These are phyloP conservation scores for Exaiptasia diaphana DNA, from an alignment of 64 coral and sea anemone species.

Conservation along the genomic window DNA sequence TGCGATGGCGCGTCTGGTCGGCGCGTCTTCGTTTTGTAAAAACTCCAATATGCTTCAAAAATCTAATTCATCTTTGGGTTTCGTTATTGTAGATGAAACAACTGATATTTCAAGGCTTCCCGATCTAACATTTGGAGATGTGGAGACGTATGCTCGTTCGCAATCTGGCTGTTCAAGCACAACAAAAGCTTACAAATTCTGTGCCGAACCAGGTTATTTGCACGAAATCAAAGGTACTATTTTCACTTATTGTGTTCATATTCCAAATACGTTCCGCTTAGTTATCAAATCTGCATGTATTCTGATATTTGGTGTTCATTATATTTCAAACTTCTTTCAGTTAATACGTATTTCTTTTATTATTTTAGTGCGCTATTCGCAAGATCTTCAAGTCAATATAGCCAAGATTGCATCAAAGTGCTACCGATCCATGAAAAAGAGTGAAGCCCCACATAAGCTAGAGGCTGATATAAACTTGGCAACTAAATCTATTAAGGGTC, in stretches of 20 bases:
- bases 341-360: background rate
- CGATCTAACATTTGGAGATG: constrained; percentile 22
- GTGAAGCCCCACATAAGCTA: background rate
- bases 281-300: no score
- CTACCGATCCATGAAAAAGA: constrained; percentile 6
- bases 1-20: no score
- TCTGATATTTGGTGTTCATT: background rate
- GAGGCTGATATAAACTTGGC: background rate
- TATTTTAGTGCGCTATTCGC: background rate
- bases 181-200: constrained; percentile 24
- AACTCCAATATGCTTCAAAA: background rate
- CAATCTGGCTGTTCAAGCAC: constrained; percentile 20
- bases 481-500: background rate
- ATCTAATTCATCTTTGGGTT: background rate
- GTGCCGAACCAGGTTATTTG: constrained; percentile 35
- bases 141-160: background rate
- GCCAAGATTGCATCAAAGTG: background rate
- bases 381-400: no score
- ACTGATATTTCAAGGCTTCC: constrained; percentile 7
- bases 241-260: no score
- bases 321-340: background rate
- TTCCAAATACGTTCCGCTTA: no score
- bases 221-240: constrained; percentile 34
- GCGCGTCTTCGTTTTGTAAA: no score
- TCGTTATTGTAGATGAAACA: constrained; percentile 16